A percentile compares a stretch with the other conserved stretches of the same genome.
These are phyloP conservation scores for Phenganax subtilis DNA, from an alignment of 92 coral and sea anemone genomes.

Conservation along the genomic window DNA sequence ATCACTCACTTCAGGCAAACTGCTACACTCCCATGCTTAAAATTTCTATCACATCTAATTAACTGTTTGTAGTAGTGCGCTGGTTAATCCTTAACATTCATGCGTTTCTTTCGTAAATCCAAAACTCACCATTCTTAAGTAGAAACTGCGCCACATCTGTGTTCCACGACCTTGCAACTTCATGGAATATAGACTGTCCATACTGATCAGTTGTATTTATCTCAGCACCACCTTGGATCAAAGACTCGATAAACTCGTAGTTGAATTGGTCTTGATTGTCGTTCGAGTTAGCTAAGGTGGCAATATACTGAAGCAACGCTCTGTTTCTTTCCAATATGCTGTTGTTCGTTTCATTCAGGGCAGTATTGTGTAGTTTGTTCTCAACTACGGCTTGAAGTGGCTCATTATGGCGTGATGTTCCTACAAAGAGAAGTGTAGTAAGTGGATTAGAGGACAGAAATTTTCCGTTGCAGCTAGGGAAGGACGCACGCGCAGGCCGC, in stretches of 20 bases:
- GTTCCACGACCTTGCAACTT: slow-evolving; percentile 94
- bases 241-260: slow-evolving; percentile 74
- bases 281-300: slow-evolving; percentile 36
- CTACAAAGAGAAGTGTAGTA: not conserved
- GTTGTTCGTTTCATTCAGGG: slow-evolving; percentile 25
- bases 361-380: slow-evolving; percentile 13
- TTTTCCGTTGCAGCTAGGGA: not conserved
- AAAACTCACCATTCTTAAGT: slow-evolving; percentile 66
- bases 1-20: too few species aligned
- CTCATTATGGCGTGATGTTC: slow-evolving; percentile 36
- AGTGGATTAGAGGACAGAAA: not conserved
- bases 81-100: too few species aligned
- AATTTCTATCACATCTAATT: too few species aligned
- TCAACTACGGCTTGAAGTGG: slow-evolving; percentile 38
- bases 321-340: slow-evolving; percentile 39
- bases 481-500: not conserved
- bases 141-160: slow-evolving; percentile 72
- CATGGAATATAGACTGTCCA: slow-evolving; percentile 84
- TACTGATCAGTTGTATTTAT: slow-evolving; percentile 74
- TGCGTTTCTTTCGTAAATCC: too few species aligned
- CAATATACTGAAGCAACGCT: slow-evolving; percentile 36
- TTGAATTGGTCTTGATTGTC: slow-evolving; percentile 27
- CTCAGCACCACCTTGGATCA: slow-evolving; percentile 77
- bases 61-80: too few species aligned
- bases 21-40: too few species aligned